Base-by-base conservation (phyloP, 1,140 invertebrate species). In the Bombus confusus region DNA sequence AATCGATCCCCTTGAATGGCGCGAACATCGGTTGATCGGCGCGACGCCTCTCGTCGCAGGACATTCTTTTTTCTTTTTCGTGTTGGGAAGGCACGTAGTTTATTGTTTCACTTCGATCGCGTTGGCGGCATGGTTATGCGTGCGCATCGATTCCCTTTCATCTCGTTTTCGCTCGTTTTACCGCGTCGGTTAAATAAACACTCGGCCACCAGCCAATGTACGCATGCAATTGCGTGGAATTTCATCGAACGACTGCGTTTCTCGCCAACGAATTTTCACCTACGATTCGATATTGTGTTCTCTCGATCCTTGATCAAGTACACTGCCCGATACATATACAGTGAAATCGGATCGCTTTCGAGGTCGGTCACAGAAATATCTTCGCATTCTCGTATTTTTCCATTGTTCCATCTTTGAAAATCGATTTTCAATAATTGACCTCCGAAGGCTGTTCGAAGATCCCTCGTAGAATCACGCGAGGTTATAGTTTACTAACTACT, bases 121-220 rank as follows among this genome's bases (percentile, higher is more conserved):
- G 25, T 13, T 41, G n/a, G 10, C n/a, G 31, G 72, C 41, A 18
- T 57, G 73, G 31, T 75, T 57, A 57, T 73, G 72, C 72, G 41
- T 12, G n/a, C n/a, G n/a, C 52, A 47, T 43, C 80, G 28, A 2
- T 34, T 39, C 47, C 25, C 43, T 80, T 69, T 69, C 66, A 52
- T 37, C 64, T 39, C 31, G 77, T 41, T 41, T 66, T 59, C 52
- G 34, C 39, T 37, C 31, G 57, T 31, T 41, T 28, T 22, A 31
- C 31, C 57, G 75, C 41, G 12, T 22, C 37, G 18, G 39, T 39
- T 13, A 41, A 83, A 77, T 31, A 83, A 78, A 83, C 81, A 57
- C 64, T 18, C 2, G 39, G 47, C 31, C 10, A 1, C 9, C 47
- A 28, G n/a, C 22, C 73, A 57, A 59, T 18, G 15, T 59, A 75